Percentiles rank a stretch among this genome's conserved stretches.
phyloP scores from a whole-genome alignment of 35 echinoderm and acorn worm genomes.

The Hemicentrotus pulcherrimus region DNA sequence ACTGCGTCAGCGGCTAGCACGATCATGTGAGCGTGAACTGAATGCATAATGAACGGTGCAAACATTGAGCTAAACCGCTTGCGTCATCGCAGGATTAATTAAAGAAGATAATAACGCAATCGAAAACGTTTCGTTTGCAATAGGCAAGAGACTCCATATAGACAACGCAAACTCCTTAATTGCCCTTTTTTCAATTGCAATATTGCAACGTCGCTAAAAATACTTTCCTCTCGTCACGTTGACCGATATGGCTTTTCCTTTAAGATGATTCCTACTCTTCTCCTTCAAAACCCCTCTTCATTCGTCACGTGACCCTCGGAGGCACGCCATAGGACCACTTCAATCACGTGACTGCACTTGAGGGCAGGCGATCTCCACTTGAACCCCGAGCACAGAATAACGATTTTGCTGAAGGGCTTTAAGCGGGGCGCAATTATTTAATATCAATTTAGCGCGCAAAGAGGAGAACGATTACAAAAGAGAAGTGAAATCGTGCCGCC shows the following conservation, averaged over 20 bases:
- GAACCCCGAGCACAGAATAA: background rate
- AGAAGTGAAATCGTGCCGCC: background rate
- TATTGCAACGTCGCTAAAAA: background rate
- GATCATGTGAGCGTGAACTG: too few species aligned
- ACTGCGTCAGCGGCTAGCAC: too few species aligned
- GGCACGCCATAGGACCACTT: background rate
- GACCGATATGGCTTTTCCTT: background rate
- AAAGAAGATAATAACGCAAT: too few species aligned
- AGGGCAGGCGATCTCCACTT: background rate
- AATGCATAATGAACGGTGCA: too few species aligned
- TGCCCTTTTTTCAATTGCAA: background rate
- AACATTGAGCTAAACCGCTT: too few species aligned
- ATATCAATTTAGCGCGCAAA: background rate
- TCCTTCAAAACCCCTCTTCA: background rate
- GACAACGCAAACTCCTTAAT: too few species aligned
- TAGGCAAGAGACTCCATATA: too few species aligned
- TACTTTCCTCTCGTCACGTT: background rate
- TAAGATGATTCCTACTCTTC: background rate
- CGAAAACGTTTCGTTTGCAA: too few species aligned
- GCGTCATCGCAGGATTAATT: too few species aligned
- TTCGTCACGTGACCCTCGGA: background rate
- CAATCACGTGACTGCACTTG: background rate
- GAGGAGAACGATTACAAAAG: background rate
- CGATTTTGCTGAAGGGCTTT: background rate
- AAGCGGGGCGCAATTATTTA: background rate